These are phyloP conservation scores for Rallus limicola DNA, from an alignment of 2,113 vertebrate species.

Conservation along the genomic window DNA sequence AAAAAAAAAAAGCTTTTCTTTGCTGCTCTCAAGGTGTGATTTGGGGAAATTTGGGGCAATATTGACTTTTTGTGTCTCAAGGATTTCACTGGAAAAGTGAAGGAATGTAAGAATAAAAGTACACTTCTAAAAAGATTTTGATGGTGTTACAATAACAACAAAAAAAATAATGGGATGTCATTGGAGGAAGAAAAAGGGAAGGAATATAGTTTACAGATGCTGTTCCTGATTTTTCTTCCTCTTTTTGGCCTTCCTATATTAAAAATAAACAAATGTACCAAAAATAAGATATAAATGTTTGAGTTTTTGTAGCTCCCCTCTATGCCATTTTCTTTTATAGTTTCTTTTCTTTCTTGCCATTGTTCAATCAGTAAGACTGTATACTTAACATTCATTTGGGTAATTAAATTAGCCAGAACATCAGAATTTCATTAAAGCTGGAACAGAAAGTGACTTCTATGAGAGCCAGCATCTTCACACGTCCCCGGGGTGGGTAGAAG, in stretches of 20 bases:
- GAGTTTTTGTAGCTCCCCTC: conserved; percentile 28
- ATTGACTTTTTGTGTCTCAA: background rate
- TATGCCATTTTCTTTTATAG: background rate
- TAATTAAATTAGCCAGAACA: background rate
- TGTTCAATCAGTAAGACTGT: background rate
- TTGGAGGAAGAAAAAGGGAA: conserved; percentile 58
- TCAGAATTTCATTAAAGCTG: background rate
- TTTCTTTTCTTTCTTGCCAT: background rate
- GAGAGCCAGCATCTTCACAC: background rate
- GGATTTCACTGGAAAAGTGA: background rate
- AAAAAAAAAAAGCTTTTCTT: background rate
- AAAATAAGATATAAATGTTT: conserved; percentile 58
- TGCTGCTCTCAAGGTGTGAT: background rate
- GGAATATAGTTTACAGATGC: conserved; percentile 73
- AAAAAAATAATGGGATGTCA: conserved; percentile 56
- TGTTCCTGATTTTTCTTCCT: conserved; percentile 63
- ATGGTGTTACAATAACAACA: conserved; percentile 17
- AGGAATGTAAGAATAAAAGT: background rate
- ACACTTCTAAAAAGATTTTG: conserved; percentile 38
- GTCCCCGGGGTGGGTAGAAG: background rate
- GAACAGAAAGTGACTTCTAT: background rate
- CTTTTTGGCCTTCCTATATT: conserved; percentile 60
- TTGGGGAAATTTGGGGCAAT: background rate
- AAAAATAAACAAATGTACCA: conserved; percentile 68
- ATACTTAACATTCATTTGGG: background rate